phyloP scores from a whole-genome alignment of 1,140 invertebrate species.

The Drosophila miranda region DNA sequence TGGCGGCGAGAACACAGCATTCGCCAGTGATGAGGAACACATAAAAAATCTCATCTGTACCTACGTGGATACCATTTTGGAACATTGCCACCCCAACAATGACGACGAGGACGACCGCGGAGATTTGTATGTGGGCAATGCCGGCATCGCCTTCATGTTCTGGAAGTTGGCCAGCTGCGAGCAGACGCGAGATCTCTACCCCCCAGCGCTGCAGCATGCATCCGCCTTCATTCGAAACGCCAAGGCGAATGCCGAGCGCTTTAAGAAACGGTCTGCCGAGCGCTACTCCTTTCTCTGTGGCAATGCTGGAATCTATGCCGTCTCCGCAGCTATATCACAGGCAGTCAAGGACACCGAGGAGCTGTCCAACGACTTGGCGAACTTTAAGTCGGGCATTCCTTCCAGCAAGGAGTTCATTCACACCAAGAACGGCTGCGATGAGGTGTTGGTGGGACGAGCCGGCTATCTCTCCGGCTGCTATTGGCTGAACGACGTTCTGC shows the following conservation, averaged over 20 bases:
- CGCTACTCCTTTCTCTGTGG: slow-evolving; percentile 85
- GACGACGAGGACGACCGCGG: slow-evolving; percentile 81
- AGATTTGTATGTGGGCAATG: slow-evolving; percentile 84
- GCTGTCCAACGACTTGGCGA: slow-evolving; percentile 83
- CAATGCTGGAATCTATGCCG: slow-evolving; percentile 86
- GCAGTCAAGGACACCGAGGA: slow-evolving; percentile 62
- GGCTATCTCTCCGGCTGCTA: slow-evolving; percentile 90
- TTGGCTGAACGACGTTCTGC: slow-evolving; percentile 87
- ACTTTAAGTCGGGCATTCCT: slow-evolving; percentile 81
- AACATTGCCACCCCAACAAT: slow-evolving; percentile 66
- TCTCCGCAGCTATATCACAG: slow-evolving; percentile 83
- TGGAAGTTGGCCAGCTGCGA: slow-evolving; percentile 83
- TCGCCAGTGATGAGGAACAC: slow-evolving; percentile 74
- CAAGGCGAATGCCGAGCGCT: slow-evolving; percentile 76
- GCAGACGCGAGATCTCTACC: slow-evolving; percentile 74
- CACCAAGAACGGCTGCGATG: slow-evolving; percentile 89
- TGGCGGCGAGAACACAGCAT: slow-evolving; percentile 61
- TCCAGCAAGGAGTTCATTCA: slow-evolving; percentile 83
- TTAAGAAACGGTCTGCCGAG: slow-evolving; percentile 75
- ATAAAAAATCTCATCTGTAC: slow-evolving; percentile 79
- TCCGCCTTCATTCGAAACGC: slow-evolving; percentile 82
- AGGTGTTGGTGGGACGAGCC: slow-evolving; percentile 91
- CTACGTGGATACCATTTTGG: slow-evolving; percentile 78
- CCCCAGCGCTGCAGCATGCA: slow-evolving; percentile 79
- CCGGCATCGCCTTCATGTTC: slow-evolving; percentile 84